Evolutionary conservation across 2,888 invertebrate species (phyloP), one percentile per base, ranked within the genome.

Genomic region (Netelia melanura): DNA sequence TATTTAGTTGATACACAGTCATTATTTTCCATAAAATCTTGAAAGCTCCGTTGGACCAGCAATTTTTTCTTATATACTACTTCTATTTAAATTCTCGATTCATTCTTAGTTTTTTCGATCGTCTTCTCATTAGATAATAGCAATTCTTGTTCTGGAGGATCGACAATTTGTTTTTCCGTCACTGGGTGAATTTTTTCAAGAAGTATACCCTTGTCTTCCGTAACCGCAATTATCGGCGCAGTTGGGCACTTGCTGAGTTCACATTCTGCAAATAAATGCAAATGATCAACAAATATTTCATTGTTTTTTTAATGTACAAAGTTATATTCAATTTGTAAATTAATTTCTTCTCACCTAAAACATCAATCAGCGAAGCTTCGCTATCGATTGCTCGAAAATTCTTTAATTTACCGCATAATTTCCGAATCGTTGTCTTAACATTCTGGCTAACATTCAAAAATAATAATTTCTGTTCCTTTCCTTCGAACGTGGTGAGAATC

Each of bases 401-500:
- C 56, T 91, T 88, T 0, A 79, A 83, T 9, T 88, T 86, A 9
- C 86, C 86, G 56, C 58, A 76, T 21, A 92, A 84, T 61, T 84
- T 80, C 43, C 88, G 72, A 14, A 94, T 89, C 17, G 89, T 91
- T 67, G 90, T 84, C 3, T 89, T 85, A n/a, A 94, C 87, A 9
- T 89, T 78, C n/a, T 90, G 84, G 72, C 90, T 94, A 11, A 94
- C 90, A 86, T 94, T 94, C 9, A 94, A 79, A 44, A 96, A 92
- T 61, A 95, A 91, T 58, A 97, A 90, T 88, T 94, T 93, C 81
- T 95, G 95, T 3, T 93, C 92, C n/a, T 93, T 92, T 25, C 92
- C 93, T 61, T 95, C 94, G 84, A 96, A 95, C 79, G 95, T 95
- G 84, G 94, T 94, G 5, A 95, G 92, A 9, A 97, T 90, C 0